phyloP scores from a whole-genome alignment of 2,797 vertebrate species.

The Crenuchus spilurus region DNA sequence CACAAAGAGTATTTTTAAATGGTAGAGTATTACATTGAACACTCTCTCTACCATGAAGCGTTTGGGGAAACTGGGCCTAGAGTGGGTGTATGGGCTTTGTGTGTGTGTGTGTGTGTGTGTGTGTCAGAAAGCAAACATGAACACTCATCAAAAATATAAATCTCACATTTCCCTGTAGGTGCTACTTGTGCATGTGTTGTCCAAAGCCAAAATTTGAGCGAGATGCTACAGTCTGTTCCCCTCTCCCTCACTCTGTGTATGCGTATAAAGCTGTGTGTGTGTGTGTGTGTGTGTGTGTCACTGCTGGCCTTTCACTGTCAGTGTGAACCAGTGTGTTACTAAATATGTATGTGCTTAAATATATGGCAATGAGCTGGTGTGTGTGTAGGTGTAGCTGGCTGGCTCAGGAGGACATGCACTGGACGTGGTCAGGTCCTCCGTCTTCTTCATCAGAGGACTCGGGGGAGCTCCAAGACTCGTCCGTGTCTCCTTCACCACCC shows the following conservation, averaged over 20 bases:
- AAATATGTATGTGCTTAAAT: slow-evolving; percentile 73
- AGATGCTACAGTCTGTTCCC: slow-evolving; percentile 13
- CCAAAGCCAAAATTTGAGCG: slow-evolving; percentile 26
- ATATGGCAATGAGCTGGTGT: slow-evolving; percentile 66
- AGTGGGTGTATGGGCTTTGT: slow-evolving; percentile 13
- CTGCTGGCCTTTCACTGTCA: slow-evolving; percentile 60
- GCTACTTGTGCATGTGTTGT: slow-evolving; percentile 24
- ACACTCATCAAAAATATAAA: slow-evolving; percentile 41
- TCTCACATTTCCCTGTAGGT: slow-evolving; percentile 30
- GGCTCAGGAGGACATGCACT: slow-evolving; percentile 96
- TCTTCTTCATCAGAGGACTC: slow-evolving; percentile 93
- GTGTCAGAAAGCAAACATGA: slow-evolving; percentile 3
- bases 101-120: slow-evolving; percentile 26
- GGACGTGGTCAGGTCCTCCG: slow-evolving; percentile 90
- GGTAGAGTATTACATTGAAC: no score
- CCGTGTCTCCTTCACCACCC: slow-evolving; percentile 85
- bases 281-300: slow-evolving; percentile 49
- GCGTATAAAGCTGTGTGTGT: slow-evolving; percentile 39
- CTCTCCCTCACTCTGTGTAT: slow-evolving; percentile 47
- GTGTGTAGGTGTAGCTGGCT: slow-evolving; percentile 36
- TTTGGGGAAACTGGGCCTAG: neutral
- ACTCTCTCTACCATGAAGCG: no score
- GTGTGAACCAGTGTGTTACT: slow-evolving; percentile 74
- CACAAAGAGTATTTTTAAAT: no score
- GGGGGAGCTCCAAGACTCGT: slow-evolving; percentile 90